Evolutionary conservation across 2,888 invertebrate genomes (phyloP), one percentile per base, ranked within the genome.

Genomic region (Andrena camellia): DNA sequence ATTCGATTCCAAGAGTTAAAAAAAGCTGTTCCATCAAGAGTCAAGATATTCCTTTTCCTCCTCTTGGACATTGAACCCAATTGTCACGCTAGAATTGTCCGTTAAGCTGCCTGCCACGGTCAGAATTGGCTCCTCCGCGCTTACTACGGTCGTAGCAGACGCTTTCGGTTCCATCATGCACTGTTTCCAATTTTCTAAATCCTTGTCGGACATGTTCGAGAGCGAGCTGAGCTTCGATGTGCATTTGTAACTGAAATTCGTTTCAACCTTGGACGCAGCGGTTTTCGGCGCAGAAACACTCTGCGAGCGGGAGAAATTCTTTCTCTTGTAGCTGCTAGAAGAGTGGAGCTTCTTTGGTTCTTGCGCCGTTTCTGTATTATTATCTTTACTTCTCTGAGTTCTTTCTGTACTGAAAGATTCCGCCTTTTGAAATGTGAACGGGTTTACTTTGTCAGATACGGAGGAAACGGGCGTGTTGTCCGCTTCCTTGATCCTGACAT

Each of bases 401-500:
- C 83, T 71, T 72, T 88, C 79, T 67, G 48, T 0, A 77, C 72
- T 73, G n/a, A 69, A 71, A 31, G 20, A 52, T 69, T 90, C 79
- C 52, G 74, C 50, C 86, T 86, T 67, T 62, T 74, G 70, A 62
- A 64, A 33, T 6, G 48, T 50, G 33, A 62, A 66, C 26, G 68
- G 31, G 60, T 75, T 86, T 13, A 50, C 10, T 72, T 89, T 89
- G 5, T 88, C 90, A 0, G 74, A 83, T 1, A 78, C 52, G 73
- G 35, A 20, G 20, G 20, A 52, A 8, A 23, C 57, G 4, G 57
- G 23, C 13, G 31, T 13, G 17, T 83, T 86, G 13, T 86, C 87
- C 0, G 85, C 72, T 59, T 94, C 92, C 68, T 93, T 94, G 60
- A 94, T 93, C 70, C 94, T 90, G 1, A 93, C 93, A 42, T 94